Base-by-base conservation (phyloP, 2,888 invertebrate species). In the Pyrrhopygopsis socrates region DNA sequence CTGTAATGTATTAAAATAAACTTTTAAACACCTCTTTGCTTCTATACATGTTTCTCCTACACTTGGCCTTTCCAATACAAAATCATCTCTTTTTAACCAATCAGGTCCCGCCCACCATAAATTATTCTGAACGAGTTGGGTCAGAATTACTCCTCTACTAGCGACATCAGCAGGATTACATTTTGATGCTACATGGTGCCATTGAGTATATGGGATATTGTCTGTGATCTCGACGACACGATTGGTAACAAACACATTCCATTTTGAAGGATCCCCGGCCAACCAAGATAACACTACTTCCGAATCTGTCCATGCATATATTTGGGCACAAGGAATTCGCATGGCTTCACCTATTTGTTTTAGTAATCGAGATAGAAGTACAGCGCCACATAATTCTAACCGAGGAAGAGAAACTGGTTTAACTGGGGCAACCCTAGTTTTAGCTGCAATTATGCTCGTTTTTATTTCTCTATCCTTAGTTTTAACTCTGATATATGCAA, bases 111-210 rank as follows among this genome's bases (percentile, higher is more conserved):
- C 67, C 67, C 67, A 67, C 67, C 67, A 67, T 65, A 65, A 30
- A 0, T 6, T 65, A 29, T 63, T 63, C 15, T 63, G 15, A 63
- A 63, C 29, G 18, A 63, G 29, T 18, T 63, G 29, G 9, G 13
- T 2, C 6, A 63, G 4, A 1, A 2, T 3, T 18, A 91, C 2
- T 5, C 94, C 93, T 41, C 94, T 80, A 15, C 94, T 92, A 0
- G 93, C 93, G 38, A 81, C 81, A 68, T 95, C 94, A 0, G 94
- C 94, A 4, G 94, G 93, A 78, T 94, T 95, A 4, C 91, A 60
- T 2, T 45, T 54, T 0, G 91, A 45, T 45, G 75, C 24, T 50
- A 67, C 89, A 60, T 94, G 91, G 50, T 71, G 86, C 94, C 94
- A 91, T 2, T 88, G 82, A 27, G 65, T 20, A 9, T 54, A 24